These are phyloP conservation scores for Koerneria pararmatus DNA, from an alignment of 2,888 invertebrate species.

Conservation along the genomic window DNA sequence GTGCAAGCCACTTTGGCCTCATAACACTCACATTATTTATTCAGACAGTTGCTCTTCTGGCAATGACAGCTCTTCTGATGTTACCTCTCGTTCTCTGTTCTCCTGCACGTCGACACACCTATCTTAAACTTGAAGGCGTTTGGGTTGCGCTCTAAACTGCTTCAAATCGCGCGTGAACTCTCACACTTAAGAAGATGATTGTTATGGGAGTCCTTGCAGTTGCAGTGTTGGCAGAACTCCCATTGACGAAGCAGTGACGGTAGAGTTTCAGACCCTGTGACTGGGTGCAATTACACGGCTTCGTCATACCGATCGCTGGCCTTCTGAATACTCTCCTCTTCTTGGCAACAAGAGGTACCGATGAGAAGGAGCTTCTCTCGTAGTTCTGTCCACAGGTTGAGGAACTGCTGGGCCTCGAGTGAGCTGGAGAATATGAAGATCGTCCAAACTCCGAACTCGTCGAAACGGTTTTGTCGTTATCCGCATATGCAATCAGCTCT, in stretches of 20 bases:
- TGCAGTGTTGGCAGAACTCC: constrained; percentile 94
- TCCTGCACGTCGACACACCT: constrained; percentile 69
- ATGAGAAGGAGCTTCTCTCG: no score
- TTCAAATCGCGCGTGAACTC: constrained; percentile 80
- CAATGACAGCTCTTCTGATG: constrained; percentile 99
- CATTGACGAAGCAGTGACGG: constrained; percentile 99
- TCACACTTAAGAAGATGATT: constrained; percentile 91
- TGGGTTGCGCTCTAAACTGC: constrained; percentile 91
- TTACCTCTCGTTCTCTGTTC: constrained; percentile 75
- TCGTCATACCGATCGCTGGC: no score
- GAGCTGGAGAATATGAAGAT: no score
- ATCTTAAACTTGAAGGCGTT: constrained; percentile 98
- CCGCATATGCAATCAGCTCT: no score
- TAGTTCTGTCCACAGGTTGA: no score
- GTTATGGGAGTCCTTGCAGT: constrained; percentile 94
- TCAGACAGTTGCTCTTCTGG: constrained; percentile 92
- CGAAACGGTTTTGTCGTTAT: no score
- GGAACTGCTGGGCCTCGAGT: no score
- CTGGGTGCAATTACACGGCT: constrained; percentile 97
- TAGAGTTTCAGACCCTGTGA: constrained; percentile 95
- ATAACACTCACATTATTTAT: constrained; percentile 99
- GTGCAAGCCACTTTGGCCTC: constrained; percentile 99
- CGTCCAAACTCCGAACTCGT: no score
- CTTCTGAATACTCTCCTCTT: no score
- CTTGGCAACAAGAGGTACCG: no score